Percentiles rank a stretch among this genome's conserved stretches.
Conservation (phyloP, 2,113 vertebrate species). For the Tachysurus fulvidraco region DNA sequence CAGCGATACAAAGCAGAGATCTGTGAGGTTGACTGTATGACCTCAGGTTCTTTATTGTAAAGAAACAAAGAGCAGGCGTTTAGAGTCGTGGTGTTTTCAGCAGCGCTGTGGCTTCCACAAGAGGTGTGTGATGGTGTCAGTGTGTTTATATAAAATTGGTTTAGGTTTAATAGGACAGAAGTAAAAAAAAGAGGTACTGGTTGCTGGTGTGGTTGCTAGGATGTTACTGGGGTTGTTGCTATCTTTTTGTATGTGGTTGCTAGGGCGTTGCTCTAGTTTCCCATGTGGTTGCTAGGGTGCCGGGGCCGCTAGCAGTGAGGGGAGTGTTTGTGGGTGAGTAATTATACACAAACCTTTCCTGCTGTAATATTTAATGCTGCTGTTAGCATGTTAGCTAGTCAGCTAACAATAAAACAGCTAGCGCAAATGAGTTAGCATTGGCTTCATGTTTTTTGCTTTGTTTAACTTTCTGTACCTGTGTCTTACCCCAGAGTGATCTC, state of each 20-base stretch:
- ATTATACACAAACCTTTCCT: too few relatives aligned
- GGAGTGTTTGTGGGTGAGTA: too few relatives aligned
- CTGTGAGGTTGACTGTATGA: constrained; percentile 45
- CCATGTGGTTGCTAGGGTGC: not conserved
- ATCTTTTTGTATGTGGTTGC: not conserved
- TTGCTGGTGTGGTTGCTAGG: not conserved
- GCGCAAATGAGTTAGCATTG: not conserved
- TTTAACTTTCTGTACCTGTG: not conserved
- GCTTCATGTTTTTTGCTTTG: not conserved
- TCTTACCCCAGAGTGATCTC: not conserved
- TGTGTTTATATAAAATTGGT: not conserved
- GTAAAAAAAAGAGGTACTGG: not conserved
- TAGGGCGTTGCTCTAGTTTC: not conserved
- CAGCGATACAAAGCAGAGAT: constrained; percentile 46
- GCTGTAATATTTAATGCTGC: not conserved
- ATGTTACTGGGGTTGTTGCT: not conserved
- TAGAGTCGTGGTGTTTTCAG: not conserved
- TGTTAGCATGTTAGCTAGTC: not conserved
- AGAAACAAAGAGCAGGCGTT: constrained; percentile 7
- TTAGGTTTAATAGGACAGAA: not conserved
- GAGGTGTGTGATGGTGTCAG: not conserved
- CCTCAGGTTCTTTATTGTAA: constrained; percentile 25
- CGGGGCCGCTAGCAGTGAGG: too few relatives aligned
- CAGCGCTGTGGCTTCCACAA: not conserved
- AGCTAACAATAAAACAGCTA: not conserved